These are phyloP conservation scores for Axea sp. DNA, from an alignment of 2,888 invertebrate genomes.

Conservation along the genomic window DNA sequence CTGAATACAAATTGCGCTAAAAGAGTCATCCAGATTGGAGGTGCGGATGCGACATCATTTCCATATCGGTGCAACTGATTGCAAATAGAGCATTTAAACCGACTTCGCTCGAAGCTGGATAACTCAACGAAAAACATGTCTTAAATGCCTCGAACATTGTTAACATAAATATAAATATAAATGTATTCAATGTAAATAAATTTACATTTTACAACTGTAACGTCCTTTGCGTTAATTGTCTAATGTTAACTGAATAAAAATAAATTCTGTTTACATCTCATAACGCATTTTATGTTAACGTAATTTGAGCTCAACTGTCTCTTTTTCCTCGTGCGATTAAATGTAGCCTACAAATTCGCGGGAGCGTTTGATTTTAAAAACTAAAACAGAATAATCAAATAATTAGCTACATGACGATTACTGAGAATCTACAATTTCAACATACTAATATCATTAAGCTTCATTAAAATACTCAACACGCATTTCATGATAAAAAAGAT, in stretches of 20 bases:
- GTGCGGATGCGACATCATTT: neutral
- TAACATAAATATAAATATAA: slow-evolving; percentile 35
- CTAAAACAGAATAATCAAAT: neutral
- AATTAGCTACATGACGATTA: neutral
- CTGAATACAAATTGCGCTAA: slow-evolving; percentile 60
- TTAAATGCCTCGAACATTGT: slow-evolving; percentile 28
- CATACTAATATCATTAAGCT: neutral
- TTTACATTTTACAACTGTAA: slow-evolving; percentile 22
- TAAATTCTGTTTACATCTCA: neutral
- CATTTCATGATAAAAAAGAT: too few species aligned
- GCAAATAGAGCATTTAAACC: too few species aligned
- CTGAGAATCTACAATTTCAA: neutral
- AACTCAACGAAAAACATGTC: slow-evolving; percentile 14
- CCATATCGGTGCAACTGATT: too few species aligned
- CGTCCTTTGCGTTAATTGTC: neutral
- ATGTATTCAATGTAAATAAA: slow-evolving; percentile 17
- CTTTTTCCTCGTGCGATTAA: too few species aligned
- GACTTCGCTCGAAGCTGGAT: slow-evolving; percentile 16
- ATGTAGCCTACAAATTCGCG: neutral
- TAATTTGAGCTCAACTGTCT: slow-evolving; percentile 33
- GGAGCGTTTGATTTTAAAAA: slow-evolving; percentile 5
- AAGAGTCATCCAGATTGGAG: slow-evolving; percentile 38
- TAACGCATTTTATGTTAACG: slow-evolving; percentile 13
- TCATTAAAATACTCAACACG: too few species aligned
- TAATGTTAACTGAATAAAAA: neutral